Evolutionary conservation across 2,113 vertebrate genomes (phyloP), one percentile per base, ranked within the genome.

Genomic region (Falco punctatus): DNA sequence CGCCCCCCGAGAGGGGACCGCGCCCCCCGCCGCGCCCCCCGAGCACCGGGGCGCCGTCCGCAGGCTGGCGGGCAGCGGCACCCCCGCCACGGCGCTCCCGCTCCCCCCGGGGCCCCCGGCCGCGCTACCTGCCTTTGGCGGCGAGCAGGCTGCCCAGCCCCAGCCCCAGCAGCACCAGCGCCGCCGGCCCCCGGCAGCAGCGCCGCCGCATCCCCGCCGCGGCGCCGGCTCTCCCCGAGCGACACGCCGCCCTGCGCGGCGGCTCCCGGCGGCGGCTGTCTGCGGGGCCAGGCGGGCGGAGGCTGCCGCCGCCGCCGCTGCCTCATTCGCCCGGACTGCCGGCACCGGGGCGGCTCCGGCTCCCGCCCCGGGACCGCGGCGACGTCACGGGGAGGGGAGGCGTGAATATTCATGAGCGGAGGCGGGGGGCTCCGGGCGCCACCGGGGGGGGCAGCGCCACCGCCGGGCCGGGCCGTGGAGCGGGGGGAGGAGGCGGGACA

Each of bases 301-400:
- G 30, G 55, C 78, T 38, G n/a, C n/a, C n/a, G 51, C 73, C 6
- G 74, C 82, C 59, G 54, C 91, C 75, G 86, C 92, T 81, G 82
- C 72, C 42, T 93, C 96, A 96, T 89, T 73, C 93, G 90, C 96
- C 95, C 95, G 82, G 93, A 74, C 97, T 95, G 96, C 93, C 95
- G 57, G 96, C 95, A 95, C 97, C 95, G 64, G 14, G 96, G 98
- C 96, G 61, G 97, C 97, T 96, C 97, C 64, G 49, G 96, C 95
- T 89, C 97, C 98, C 98, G 90, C 96, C 97, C 95, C 94, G 93
- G 97, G 97, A 97, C 97, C 94, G 96, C 94, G 92, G 90, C 95
- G 82, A 98, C 98, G 98, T 98, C 98, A 98, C 98, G 79, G 96
- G 84, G 91, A 97, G 96, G 97, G 95, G 95, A 97, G 11, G 44